Evolutionary conservation across 2,113 vertebrate genomes (phyloP).

Genomic region (Ceratotherium simum): DNA sequence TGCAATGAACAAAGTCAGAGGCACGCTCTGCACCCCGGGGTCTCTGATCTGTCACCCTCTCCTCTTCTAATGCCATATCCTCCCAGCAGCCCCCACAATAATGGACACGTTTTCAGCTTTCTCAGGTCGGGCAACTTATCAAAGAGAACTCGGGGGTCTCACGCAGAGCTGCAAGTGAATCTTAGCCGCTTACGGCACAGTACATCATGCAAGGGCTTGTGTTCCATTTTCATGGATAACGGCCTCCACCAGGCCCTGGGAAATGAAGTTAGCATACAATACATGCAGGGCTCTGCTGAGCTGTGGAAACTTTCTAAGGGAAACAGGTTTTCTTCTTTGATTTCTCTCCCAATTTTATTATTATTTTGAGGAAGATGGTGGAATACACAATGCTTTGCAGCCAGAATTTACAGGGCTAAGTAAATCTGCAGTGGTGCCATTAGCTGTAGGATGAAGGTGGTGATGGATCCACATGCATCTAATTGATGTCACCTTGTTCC

Average conservation of each 20-base stretch:
- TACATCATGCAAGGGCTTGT: slow-evolving; percentile 76
- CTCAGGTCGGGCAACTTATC: slow-evolving; percentile 78
- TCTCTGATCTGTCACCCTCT: slow-evolving; percentile 45
- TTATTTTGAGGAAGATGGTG: neutral
- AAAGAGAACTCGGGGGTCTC: slow-evolving; percentile 80
- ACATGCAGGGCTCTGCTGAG: slow-evolving; percentile 61
- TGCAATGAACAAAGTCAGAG: neutral
- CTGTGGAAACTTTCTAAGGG: slow-evolving; percentile 74
- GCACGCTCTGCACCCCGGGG: fast-evolving
- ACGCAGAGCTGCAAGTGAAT: slow-evolving; percentile 83
- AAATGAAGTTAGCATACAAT: slow-evolving; percentile 79
- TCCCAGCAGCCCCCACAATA: slow-evolving; percentile 73
- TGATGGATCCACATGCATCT: slow-evolving; percentile 51
- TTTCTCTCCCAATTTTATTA: neutral
- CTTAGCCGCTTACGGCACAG: slow-evolving; percentile 76
- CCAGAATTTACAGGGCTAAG: slow-evolving; percentile 62
- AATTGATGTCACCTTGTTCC: slow-evolving; percentile 75
- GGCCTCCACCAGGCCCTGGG: slow-evolving; percentile 80
- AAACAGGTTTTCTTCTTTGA: slow-evolving; percentile 52
- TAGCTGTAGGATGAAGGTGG: slow-evolving; percentile 50
- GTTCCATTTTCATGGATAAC: slow-evolving; percentile 78
- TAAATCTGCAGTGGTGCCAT: slow-evolving; percentile 69
- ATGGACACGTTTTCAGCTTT: slow-evolving; percentile 85
- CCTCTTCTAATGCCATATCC: slow-evolving; percentile 63
- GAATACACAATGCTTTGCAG: neutral